Conservation (phyloP, 1,140 invertebrate genomes). For the Prorops nasuta region DNA sequence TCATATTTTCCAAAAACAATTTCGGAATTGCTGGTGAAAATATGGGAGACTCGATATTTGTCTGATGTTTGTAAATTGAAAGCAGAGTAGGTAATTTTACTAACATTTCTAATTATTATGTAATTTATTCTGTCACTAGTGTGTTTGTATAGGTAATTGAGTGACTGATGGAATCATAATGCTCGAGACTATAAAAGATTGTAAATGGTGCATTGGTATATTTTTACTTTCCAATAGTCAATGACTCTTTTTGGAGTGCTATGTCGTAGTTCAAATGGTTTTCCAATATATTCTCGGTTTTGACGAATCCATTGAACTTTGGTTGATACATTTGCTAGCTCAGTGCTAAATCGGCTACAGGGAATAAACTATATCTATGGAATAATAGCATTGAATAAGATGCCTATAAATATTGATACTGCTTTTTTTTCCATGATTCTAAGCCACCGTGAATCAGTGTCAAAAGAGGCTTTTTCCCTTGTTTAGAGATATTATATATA, state of each 20-base stretch:
- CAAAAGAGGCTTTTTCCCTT: too few species aligned
- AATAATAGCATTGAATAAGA: constrained; percentile 3
- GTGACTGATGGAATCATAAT: neutral
- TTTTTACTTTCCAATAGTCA: neutral
- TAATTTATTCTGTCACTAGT: too few species aligned
- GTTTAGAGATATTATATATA: too few species aligned
- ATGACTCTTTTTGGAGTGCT: neutral
- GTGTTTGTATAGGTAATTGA: too few species aligned
- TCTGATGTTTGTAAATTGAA: too few species aligned
- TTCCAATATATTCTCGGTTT: constrained; percentile 1
- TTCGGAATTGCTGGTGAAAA: neutral
- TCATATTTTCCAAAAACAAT: neutral
- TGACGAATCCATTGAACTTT: neutral
- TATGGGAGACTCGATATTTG: too few species aligned
- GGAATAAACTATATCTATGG: too few species aligned
- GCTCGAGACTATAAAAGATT: neutral
- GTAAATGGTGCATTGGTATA: neutral
- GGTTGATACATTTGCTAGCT: too few species aligned
- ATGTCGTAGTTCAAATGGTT: neutral
- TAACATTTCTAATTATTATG: neutral
- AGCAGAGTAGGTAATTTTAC: neutral
- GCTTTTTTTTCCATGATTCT: too few species aligned
- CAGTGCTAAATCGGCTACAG: too few species aligned
- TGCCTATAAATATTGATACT: constrained; percentile 9
- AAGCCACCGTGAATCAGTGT: too few species aligned